Conservation (phyloP, 2,888 invertebrate species). For the Leucophora obtusa region DNA sequence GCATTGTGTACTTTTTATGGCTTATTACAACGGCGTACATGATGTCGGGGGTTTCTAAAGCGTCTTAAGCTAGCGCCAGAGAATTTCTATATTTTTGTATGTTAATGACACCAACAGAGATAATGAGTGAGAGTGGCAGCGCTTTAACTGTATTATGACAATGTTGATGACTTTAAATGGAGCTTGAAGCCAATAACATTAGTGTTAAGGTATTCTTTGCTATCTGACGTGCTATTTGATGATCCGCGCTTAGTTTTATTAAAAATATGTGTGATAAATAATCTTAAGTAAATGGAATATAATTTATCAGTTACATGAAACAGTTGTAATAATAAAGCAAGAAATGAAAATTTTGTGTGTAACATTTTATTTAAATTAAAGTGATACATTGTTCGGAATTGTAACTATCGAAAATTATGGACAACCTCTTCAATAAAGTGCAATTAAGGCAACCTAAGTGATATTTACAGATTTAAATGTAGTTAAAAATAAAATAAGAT, state of each 20-base stretch:
- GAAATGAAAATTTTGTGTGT: not conserved
- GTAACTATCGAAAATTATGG: too few relatives aligned
- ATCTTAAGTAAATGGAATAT: not conserved
- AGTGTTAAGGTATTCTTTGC: conserved; percentile 32
- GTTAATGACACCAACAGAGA: not conserved
- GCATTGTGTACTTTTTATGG: conserved; percentile 6
- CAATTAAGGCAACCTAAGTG: too few relatives aligned
- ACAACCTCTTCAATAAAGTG: too few relatives aligned
- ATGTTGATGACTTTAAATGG: not conserved
- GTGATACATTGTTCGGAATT: not conserved
- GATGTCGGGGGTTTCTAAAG: not conserved
- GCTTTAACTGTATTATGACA: not conserved
- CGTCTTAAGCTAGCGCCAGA: not conserved
- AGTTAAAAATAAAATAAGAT: too few relatives aligned
- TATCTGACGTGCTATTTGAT: conserved; percentile 15
- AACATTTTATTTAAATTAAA: not conserved
- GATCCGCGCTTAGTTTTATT: not conserved
- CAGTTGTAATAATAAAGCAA: not conserved
- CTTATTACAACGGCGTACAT: not conserved
- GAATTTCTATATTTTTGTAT: conserved; percentile 10
- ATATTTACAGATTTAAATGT: too few relatives aligned
- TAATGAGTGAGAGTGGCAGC: not conserved
- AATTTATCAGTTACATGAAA: not conserved
- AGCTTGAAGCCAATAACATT: conserved; percentile 23
- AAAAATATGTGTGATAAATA: not conserved